Evolutionary conservation across 2,888 invertebrate genomes (phyloP), one percentile per base, ranked within the genome.

Genomic region (Chorisops tibialis): DNA sequence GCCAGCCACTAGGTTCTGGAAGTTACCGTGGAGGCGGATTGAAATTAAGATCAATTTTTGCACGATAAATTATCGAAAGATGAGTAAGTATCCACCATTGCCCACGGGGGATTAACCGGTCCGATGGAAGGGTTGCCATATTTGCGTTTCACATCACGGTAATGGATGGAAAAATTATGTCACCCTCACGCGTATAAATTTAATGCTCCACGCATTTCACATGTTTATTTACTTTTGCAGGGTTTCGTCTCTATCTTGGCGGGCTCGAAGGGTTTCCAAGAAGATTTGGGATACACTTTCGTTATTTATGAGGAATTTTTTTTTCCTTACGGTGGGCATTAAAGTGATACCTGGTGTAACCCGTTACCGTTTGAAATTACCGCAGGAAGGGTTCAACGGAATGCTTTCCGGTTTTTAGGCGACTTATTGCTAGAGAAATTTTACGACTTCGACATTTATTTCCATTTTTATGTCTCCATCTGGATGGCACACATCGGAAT

Each of bases 151-250:
- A 47, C 47, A 47, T 47, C 47, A 47, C 22, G 22, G 47, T 47
- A 47, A 47, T 47, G 47, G 47, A 47, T 47, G 47, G 18, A 47
- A 47, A 47, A 47, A 47, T 47, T 47, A 47, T 47, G 47, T 47
- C 47, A 47, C 47, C 47, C 19, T 47, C 19, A 47, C 47, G 47
- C 47, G 11, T 47, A 47, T 47, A 47, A 47, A 47, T 47, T 47
- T 47, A 47, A 47, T 47, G 47, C 21, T 47, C 21, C 47, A 47
- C 47, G 47, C 47, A 47, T 21, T 47, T 47, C 22, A 22, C 21
- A 21, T n/a, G 21, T 12, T 21, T 12, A n/a, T 22, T 47, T 21
- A 19, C 4, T 21, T 19, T 47, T 19, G 47, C 22, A 19, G 21
- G 19, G 21, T 9, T 4, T 22, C 9, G 18, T 22, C 3, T 3